These are phyloP conservation scores for Saiga tatarica DNA, from an alignment of 2,113 vertebrate genomes.

Conservation along the genomic window DNA sequence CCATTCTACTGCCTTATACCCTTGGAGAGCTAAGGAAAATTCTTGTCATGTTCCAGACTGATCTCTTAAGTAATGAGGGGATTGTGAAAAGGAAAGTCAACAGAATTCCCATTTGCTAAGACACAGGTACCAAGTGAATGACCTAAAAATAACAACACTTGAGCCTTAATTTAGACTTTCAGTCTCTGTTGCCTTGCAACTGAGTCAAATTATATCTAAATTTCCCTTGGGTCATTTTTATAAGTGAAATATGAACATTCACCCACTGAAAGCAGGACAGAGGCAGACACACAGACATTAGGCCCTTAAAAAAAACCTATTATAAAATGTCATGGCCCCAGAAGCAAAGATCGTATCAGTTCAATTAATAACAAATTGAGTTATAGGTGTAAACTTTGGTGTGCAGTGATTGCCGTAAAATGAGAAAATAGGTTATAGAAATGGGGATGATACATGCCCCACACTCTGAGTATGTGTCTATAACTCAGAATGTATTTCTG, in stretches of 20 bases:
- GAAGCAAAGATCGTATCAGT: neutral
- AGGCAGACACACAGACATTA: neutral
- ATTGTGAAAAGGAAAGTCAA: neutral
- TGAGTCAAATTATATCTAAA: neutral
- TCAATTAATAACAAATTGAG: neutral
- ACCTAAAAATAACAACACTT: neutral
- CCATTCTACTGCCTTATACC: neutral
- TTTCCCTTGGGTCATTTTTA: neutral
- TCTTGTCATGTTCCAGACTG: neutral
- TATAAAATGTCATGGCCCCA: neutral
- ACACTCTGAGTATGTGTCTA: neutral
- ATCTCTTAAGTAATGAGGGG: neutral
- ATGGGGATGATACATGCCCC: neutral
- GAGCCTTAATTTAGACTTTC: neutral
- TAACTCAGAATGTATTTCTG: conserved; percentile 33
- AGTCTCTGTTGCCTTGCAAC: neutral
- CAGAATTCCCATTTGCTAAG: neutral
- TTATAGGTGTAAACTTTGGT: neutral
- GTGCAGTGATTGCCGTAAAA: neutral
- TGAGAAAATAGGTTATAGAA: neutral
- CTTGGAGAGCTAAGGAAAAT: neutral
- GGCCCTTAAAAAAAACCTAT: conserved; percentile 77
- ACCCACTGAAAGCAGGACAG: neutral
- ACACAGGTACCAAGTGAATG: neutral
- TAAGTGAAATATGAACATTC: neutral